A percentile compares a stretch with the other conserved stretches of the same genome.
phyloP scores from a whole-genome alignment of 2,888 invertebrate genomes.

The Eurytoma adleriae region DNA sequence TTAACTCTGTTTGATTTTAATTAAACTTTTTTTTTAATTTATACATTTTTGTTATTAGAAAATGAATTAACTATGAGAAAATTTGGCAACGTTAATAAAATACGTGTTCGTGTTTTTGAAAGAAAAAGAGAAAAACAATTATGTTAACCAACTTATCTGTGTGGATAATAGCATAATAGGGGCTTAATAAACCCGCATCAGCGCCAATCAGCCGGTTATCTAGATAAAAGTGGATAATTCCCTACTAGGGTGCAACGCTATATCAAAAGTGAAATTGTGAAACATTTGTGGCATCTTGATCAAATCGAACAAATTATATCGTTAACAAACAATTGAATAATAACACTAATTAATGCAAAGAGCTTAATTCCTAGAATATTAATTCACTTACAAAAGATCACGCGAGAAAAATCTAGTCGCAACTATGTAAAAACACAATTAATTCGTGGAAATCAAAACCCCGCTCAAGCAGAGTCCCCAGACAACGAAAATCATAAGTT shows the following conservation, averaged over 20 bases:
- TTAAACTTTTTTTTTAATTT: neutral
- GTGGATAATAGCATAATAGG: conserved; percentile 32
- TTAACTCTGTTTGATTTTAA: neutral
- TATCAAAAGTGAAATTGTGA: too few species aligned
- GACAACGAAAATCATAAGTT: too few species aligned
- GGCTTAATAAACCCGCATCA: conserved; percentile 41
- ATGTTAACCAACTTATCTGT: neutral
- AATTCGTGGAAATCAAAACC: neutral
- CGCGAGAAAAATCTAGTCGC: neutral
- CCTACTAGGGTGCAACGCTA: neutral
- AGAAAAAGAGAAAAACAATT: neutral
- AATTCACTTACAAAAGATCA: neutral
- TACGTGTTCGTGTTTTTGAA: too few species aligned
- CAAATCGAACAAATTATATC: too few species aligned
- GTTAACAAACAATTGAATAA: neutral
- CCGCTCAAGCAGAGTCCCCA: too few species aligned
- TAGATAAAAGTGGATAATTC: conserved; percentile 13
- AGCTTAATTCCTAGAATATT: neutral
- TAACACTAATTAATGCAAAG: neutral
- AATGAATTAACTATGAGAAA: neutral
- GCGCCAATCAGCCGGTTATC: neutral
- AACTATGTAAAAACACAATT: neutral
- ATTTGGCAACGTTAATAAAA: too few species aligned
- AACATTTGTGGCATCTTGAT: too few species aligned
- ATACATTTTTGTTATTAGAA: neutral